phyloP scores from a whole-genome alignment of 2,113 vertebrate genomes.

The Noctilio leporinus region DNA sequence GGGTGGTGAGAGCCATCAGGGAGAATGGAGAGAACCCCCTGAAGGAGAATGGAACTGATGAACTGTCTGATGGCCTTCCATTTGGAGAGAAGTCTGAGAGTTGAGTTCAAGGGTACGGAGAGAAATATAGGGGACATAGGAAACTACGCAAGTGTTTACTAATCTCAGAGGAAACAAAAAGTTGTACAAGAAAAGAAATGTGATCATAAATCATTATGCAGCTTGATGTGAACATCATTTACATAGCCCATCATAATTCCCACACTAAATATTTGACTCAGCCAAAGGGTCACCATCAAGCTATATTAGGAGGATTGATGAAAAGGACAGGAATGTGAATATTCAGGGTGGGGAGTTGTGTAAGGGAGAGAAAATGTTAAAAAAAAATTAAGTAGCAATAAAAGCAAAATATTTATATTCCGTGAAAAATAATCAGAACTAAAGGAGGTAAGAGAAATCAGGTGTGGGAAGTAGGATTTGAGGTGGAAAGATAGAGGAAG shows the following conservation, averaged over 20 bases:
- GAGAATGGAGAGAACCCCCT: background rate
- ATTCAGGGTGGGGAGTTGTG: background rate
- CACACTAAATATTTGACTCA: background rate
- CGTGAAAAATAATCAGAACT: background rate
- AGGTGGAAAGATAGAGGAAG: background rate
- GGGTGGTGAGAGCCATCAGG: too few relatives aligned
- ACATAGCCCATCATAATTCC: background rate
- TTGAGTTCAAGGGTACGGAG: background rate
- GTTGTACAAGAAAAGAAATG: background rate
- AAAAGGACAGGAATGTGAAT: background rate
- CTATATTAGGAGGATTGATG: background rate
- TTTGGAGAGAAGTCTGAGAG: background rate
- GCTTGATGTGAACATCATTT: too few relatives aligned
- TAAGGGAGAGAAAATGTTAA: background rate
- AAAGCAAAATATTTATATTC: background rate
- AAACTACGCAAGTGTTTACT: background rate
- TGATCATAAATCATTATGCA: background rate
- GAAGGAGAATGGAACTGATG: background rate
- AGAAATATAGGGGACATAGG: background rate
- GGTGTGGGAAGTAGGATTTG: background rate
- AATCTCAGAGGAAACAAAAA: background rate
- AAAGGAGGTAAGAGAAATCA: background rate
- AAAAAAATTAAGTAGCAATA: background rate
- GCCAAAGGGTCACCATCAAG: background rate
- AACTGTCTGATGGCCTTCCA: background rate